Base-by-base conservation (phyloP, 2,888 invertebrate genomes). In the Mimumesa dahlbomi region DNA sequence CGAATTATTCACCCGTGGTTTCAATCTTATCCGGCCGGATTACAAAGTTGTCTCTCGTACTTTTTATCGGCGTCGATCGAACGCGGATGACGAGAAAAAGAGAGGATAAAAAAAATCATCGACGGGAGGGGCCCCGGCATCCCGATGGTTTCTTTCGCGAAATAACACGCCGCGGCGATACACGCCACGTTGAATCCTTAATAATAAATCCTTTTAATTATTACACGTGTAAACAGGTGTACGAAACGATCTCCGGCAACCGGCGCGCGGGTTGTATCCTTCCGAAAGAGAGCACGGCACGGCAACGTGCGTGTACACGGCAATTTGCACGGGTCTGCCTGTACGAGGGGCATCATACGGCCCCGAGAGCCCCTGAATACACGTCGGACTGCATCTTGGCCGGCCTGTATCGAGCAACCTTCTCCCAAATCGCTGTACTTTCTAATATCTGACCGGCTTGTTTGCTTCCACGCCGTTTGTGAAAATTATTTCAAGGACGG, bases 201-300 rank as follows among this genome's bases (percentile, higher is more conserved):
- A n/a, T n/a, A n/a, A n/a, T n/a, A 53, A 61, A 45, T 64, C 57
- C 68, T 64, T 73, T 68, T 54, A 57, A 68, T n/a, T 61, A 68
- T 42, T 49, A 9, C 38, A 13, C 49, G 9, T 61, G 53, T 64
- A 65, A 74, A 74, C 73, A 75, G 69, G 73, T 75, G 74, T 69
- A 52, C 62, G 13, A 29, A 61, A 61, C 50, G 64, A 14, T n/a
- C 62, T 4, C 38, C n/a, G 36, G 34, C 31, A 7, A 2, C 11
- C 22, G 4, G 11, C 16, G 43, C 19, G n/a, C 43, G 46, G 9
- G 69, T 50, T 57, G 58, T 38, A 56, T 65, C 72, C 59, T 61
- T 29, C 29, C 63, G 56, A 73, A 64, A 61, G 59, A 64, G 71
- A 71, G 61, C 61, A 61, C 16, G 3, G 22, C 16, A 36, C 22